Percentiles rank a stretch among this genome's conserved stretches.
Evolutionary conservation across 1,140 invertebrate genomes (phyloP).

Genomic region (Drosophila chauvacae): DNA sequence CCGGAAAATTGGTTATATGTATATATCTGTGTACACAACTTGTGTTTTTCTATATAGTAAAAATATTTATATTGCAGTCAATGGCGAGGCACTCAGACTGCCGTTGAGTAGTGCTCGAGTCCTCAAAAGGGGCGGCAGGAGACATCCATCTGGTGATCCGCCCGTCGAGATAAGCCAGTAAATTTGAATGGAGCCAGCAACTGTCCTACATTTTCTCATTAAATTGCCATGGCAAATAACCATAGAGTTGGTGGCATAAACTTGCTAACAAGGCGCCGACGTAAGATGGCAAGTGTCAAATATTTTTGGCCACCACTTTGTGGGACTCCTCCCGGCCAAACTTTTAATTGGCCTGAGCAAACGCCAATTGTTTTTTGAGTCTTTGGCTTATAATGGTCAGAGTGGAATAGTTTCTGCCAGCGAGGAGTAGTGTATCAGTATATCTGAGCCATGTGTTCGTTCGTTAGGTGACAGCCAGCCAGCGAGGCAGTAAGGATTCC

Average conservation of each 20-base stretch:
- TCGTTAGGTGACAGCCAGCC: slow-evolving; percentile 13
- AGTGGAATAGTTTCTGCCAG: slow-evolving; percentile 17
- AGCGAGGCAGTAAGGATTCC: neutral
- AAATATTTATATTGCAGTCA: slow-evolving; percentile 31
- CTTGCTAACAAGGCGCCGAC: slow-evolving; percentile 74
- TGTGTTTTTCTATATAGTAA: slow-evolving; percentile 11
- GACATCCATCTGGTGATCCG: slow-evolving; percentile 8
- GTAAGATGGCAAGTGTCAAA: slow-evolving; percentile 64
- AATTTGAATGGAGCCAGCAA: slow-evolving; percentile 37
- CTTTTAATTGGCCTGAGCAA: slow-evolving; percentile 78
- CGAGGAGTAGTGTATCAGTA: slow-evolving; percentile 12
- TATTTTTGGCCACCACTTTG: slow-evolving; percentile 60
- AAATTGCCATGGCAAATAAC: slow-evolving; percentile 76
- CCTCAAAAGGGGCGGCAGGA: slow-evolving; percentile 41
- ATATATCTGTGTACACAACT: neutral
- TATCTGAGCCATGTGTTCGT: slow-evolving; percentile 33
- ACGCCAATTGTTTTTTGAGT: slow-evolving; percentile 65
- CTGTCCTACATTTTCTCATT: slow-evolving; percentile 82
- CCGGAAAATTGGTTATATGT: slow-evolving; percentile 2
- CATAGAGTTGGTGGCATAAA: slow-evolving; percentile 65
- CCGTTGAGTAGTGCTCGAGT: slow-evolving; percentile 69
- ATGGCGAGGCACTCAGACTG: slow-evolving; percentile 64
- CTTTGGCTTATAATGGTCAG: slow-evolving; percentile 31
- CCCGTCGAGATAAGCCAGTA: slow-evolving; percentile 29
- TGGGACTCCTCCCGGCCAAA: slow-evolving; percentile 54